Base-by-base conservation (phyloP, 2,797 vertebrate species). In the Siniperca undulata region DNA sequence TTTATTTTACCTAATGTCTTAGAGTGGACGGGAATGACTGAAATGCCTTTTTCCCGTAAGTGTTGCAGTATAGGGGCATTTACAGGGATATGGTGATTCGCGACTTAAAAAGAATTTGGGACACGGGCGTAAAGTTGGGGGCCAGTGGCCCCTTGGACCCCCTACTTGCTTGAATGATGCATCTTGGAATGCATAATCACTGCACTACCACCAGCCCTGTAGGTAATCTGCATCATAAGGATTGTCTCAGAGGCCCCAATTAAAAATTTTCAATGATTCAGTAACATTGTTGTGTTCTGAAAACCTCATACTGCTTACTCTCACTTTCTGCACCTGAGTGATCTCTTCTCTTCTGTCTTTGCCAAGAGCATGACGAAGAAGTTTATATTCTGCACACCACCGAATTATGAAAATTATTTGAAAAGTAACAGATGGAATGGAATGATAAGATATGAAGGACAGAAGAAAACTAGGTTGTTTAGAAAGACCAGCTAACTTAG, bases 211-310 rank as follows among this genome's bases (percentile, higher is more conserved):
- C n/a, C 69, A 40, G 20, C 24, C 72, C 78, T 84, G 76, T 82
- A 80, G 84, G 68, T 60, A 72, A 79, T 85, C 74, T 84, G 80
- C 77, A 82, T 81, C 70, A 75, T 85, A 74, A 84, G 80, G 60
- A 11, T 85, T 82, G 86, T 92, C 88, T 89, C 89, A 80, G 74
- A 80, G 76, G 75, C 52, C 67, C 89, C 90, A 94, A 93, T 93
- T 93, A 93, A 88, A 92, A 93, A 69, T 66, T 72, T 82, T 24
- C 61, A 80, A 83, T 61, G 77, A 89, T 87, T 82, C 84, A 79
- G 74, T 70, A 85, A 86, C 84, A 70, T 58, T 83, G 68, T 80
- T 77, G 62, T 74, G 55, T 62, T 84, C 46, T 69, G 48, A 75
- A 88, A 89, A 86, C 78, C 68, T 73, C 62, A 46, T 22, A 19